Base-by-base conservation (phyloP, 2,888 invertebrate genomes). In the Bimastos eiseni region DNA sequence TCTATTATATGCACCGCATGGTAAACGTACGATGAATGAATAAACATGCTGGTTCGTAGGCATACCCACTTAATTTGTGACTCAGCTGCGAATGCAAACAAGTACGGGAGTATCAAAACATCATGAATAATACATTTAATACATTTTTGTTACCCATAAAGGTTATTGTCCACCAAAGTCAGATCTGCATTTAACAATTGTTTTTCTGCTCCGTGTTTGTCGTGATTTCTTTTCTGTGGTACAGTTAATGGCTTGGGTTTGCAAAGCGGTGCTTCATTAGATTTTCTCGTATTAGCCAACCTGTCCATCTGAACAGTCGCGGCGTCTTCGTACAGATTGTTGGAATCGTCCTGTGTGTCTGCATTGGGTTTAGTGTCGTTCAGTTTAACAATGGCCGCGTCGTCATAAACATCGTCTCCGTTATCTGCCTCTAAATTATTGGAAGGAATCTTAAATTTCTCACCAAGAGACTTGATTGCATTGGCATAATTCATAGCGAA, bases 401-500 rank as follows among this genome's bases (percentile, higher is more conserved):
- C 70, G 30, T 70, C 70, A n/a, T 70, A 70, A 30, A 70, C 0
- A 70, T 70, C n/a, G 70, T 70, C 8, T n/a, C 5, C 70, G n/a
- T 13, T 70, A 30, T 70, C 70, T 70, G 70, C 30, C n/a, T n/a
- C 13, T 70, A 70, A n/a, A 70, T 70, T n/a, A 70, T 30, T 70
- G 11, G 70, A n/a, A 70, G 70, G n/a, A 70, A n/a, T 1, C 13
- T 70, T 70, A 30, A 70, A n/a, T 70, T 70, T 70, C 0, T 70
- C n/a, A 17, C 17, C 70, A 8, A 70, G 70, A 30, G 70, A 70
- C n/a, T 70, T 70, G 8, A 70, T 70, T 70, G 70, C 17, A 30
- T n/a, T 70, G 70, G 70, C 70, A 70, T 70, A n/a, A 70, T 70
- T 70, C 70, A n/a, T 30, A n/a, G 70, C 70, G n/a, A 70, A 70